phyloP scores from a whole-genome alignment of 1,140 invertebrate species.

The Aphelinus atriplicis region DNA sequence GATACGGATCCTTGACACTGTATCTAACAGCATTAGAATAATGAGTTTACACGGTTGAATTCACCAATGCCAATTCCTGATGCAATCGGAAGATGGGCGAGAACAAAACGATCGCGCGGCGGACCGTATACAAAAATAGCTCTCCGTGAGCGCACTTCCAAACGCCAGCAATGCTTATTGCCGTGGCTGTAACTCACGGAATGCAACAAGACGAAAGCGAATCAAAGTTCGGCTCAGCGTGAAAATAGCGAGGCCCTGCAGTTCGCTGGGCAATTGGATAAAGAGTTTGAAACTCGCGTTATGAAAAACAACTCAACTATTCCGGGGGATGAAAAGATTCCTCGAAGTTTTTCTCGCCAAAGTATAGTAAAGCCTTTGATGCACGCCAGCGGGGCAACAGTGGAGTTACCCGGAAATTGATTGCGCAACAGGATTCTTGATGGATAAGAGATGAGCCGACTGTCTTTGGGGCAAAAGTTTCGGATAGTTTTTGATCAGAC shows the following conservation, averaged over 20 bases:
- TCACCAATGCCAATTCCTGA: constrained; percentile 7
- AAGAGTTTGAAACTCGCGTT: not conserved
- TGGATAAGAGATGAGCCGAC: no score
- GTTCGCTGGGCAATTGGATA: not conserved
- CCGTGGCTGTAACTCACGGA: not conserved
- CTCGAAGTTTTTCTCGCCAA: no score
- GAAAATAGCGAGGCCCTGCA: constrained; percentile 20
- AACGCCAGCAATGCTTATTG: constrained; percentile 5
- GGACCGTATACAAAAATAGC: constrained; percentile 13
- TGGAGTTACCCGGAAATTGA: not conserved
- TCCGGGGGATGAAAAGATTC: not conserved
- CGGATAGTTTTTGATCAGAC: not conserved
- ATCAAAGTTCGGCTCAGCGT: not conserved
- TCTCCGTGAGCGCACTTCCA: not conserved
- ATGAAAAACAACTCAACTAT: not conserved
- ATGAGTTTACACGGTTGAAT: not conserved
- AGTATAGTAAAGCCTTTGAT: no score
- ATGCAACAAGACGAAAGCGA: constrained; percentile 21
- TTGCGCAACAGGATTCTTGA: no score
- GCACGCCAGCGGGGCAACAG: not conserved
- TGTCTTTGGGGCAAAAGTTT: no score
- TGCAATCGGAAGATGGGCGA: not conserved
- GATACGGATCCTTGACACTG: no score
- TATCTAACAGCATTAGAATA: no score
- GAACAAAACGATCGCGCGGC: not conserved